Conservation (phyloP, 1,140 invertebrate species). For the Neodiprion fabricii region DNA sequence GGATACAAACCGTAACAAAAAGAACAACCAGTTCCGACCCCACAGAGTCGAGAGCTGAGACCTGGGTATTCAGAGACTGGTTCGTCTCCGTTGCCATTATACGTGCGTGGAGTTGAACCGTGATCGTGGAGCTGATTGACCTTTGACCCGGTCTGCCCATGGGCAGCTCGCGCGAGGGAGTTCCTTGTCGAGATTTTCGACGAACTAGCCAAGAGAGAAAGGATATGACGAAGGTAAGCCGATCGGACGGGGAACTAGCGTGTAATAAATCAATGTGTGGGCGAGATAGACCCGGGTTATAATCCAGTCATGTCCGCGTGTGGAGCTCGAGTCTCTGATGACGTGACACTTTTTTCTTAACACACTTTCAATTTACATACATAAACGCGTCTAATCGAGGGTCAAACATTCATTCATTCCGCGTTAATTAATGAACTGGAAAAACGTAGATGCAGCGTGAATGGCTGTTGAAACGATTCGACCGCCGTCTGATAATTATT, state of each 20-base stretch:
- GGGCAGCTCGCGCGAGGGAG: background rate
- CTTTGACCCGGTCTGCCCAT: background rate
- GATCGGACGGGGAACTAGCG: background rate
- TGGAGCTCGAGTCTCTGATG: background rate
- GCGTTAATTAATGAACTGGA: background rate
- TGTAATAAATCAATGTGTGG: conserved; percentile 1
- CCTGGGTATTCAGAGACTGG: background rate
- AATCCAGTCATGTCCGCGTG: background rate
- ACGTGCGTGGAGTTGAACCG: background rate
- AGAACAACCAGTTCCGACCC: background rate
- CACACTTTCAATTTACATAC: background rate
- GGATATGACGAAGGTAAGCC: conserved; percentile 4
- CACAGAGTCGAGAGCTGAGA: background rate
- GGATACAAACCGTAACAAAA: background rate
- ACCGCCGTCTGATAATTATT: background rate
- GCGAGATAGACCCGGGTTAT: background rate
- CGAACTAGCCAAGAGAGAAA: background rate
- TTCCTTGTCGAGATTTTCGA: conserved; percentile 2
- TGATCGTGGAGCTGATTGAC: background rate
- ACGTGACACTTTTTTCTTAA: background rate
- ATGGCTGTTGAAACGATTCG: background rate
- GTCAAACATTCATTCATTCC: background rate
- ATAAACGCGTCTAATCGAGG: background rate
- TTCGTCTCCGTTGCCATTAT: background rate
- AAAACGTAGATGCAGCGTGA: background rate